Conservation (phyloP, 2,888 invertebrate species). For the Metallyticus violacea region DNA sequence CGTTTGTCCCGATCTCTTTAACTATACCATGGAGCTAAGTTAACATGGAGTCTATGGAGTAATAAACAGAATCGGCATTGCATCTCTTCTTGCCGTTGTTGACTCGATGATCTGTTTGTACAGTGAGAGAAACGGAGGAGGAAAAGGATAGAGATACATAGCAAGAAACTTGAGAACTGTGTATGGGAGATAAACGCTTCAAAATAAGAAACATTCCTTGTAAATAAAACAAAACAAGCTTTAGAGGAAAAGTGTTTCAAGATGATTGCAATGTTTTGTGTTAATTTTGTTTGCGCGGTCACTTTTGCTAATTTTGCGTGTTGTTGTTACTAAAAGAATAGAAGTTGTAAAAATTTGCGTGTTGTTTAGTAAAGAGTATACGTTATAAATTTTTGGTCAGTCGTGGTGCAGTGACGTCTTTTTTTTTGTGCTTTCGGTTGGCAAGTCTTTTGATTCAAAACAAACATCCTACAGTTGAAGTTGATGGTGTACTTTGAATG, state of each 20-base stretch:
- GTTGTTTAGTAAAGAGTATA: too few relatives aligned
- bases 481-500: neutral
- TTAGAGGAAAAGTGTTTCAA: neutral
- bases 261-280: neutral
- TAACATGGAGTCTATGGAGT: neutral
- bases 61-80: neutral
- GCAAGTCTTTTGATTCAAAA: neutral
- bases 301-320: too few relatives aligned
- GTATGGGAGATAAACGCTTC: neutral
- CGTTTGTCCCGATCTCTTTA: neutral
- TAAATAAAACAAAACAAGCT: neutral
- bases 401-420: neutral
- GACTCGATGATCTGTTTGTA: neutral
- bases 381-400: neutral
- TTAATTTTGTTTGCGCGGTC: neutral
- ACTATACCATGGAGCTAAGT: neutral
- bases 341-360: too few relatives aligned
- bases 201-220: neutral
- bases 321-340: too few relatives aligned
- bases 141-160: neutral
- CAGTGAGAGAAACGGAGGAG: neutral
- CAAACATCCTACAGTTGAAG: neutral
- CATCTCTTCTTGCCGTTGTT: too few relatives aligned
- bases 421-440: neutral
- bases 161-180: neutral